phyloP scores from a whole-genome alignment of 2,888 invertebrate species.

The Chaitophorus viminalis region DNA sequence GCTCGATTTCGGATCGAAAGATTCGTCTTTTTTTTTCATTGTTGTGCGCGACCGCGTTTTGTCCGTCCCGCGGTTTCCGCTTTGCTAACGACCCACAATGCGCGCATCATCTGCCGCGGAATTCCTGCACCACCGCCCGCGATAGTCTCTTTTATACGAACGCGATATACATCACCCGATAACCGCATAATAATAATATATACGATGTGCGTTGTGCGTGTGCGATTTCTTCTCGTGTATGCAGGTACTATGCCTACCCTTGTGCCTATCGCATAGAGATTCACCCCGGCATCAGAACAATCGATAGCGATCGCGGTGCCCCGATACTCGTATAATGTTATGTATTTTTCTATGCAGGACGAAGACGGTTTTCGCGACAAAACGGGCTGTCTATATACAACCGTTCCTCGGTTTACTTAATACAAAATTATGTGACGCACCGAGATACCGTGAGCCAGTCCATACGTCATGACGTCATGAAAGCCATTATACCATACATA shows the following conservation, averaged over 20 bases:
- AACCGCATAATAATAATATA: background rate
- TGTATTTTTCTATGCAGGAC: background rate
- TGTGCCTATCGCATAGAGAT: too few species aligned
- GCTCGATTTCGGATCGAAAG: constrained; percentile 57
- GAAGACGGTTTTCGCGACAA: background rate
- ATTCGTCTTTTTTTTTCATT: constrained; percentile 24
- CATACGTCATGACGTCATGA: too few species aligned
- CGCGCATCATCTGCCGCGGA: constrained; percentile 45
- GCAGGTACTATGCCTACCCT: too few species aligned
- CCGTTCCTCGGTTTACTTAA: too few species aligned
- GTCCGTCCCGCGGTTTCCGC: constrained; percentile 58
- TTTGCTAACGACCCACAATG: constrained; percentile 52
- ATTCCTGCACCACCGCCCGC: constrained; percentile 5
- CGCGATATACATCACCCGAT: background rate
- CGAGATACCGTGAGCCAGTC: too few species aligned
- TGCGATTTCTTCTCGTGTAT: background rate
- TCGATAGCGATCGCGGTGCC: too few species aligned
- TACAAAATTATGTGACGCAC: too few species aligned
- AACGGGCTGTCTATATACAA: background rate
- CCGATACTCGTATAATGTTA: too few species aligned
- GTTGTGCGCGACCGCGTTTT: background rate
- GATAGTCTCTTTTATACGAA: constrained; percentile 1
- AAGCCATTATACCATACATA: too few species aligned
- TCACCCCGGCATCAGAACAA: too few species aligned
- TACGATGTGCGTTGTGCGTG: background rate